Evolutionary conservation across 2,113 vertebrate species (phyloP), one percentile per base, ranked within the genome.

Genomic region (Chelonoidis abingdonii): DNA sequence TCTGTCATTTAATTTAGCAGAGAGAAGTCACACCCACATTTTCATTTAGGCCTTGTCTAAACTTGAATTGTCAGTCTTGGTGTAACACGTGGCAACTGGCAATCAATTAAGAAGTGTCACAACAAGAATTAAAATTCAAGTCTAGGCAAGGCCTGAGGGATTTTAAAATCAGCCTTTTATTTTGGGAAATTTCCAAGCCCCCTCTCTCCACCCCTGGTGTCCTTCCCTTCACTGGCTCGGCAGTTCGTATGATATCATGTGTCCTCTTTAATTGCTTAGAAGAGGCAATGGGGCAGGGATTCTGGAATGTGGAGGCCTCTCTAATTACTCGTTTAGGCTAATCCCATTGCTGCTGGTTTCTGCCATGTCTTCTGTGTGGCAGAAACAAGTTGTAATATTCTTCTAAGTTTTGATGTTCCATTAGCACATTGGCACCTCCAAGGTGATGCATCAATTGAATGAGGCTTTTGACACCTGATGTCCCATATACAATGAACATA

Each of bases 21-120:
- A 13, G 83, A 82, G 24, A 50, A 35, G 90, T 11, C 76, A 90
- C 56, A 49, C 21, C 25, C 92, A 76, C 3, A 2, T 90, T 90
- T 92, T 44, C 84, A 82, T 25, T 25, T 16, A 90, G 35, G 90
- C 16, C 54, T 84, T 87, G 38, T 89, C 78, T 56, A 80, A 86
- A 82, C 83, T 38, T 87, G 52, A 62, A 85, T 93, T 87, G 94
- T 56, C 79, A 76, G 52, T 72, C 72, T 35, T 38, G 29, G 19
- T 94, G 79, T 53, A 49, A 5, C n/a, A 12, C 16, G 29, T 84
- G 56, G 84, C 93, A 86, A 92, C 31, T 85, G 62, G 21, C 89
- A 94, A 76, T 25, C 76, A 93, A 3, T 87, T 94, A 89, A 76
- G 44, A 92, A 92, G 16, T 54, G 31, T 80, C 90, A 38, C 56